Evolutionary conservation across 2,888 invertebrate genomes (phyloP), one percentile per base, ranked within the genome.

Genomic region (Ophraella communa): DNA sequence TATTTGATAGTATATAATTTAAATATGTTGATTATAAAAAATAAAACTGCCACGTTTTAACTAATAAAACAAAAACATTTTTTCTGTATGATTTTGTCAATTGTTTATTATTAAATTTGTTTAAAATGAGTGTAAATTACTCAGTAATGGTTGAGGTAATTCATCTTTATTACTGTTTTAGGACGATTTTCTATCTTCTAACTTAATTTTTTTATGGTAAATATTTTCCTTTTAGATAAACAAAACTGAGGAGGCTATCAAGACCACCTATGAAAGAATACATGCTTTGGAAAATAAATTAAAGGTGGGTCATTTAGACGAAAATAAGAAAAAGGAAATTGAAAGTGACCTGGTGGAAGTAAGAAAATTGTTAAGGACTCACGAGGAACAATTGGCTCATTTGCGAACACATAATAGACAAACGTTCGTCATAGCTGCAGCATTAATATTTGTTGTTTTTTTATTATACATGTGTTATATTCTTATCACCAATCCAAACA

Each of bases 331-430:
- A 68, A 73, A 76, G 45, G 62, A 67, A 7, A 67, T 81, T 23
- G 70, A 73, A 67, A 71, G 64, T 44, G 82, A 82, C 68, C 62
- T 82, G 45, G 53, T 65, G 5, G 81, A 82, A 75, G 75, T 80
- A 7, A 71, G 76, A 54, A 81, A 81, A 72, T 69, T 80, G 45
- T 68, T 82, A 27, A 66, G 68, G 18, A 76, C 77, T 10, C 79
- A 81, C 55, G 76, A 80, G 64, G 69, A 76, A 27, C 78, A 78
- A 49, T 69, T 82, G 47, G 74, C 76, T 18, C 76, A 75, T 61
- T 70, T 82, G 54, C 74, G 79, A 63, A 77, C 76, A 47, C 77
- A 78, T 49, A 79, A 81, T 53, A 71, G 76, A 53, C 72, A 71
- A 55, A 74, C 77, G 1, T 81, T 80, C 69, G 67, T 74, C 20